phyloP scores from a whole-genome alignment of 2,888 invertebrate species.

The Altica lythri region DNA sequence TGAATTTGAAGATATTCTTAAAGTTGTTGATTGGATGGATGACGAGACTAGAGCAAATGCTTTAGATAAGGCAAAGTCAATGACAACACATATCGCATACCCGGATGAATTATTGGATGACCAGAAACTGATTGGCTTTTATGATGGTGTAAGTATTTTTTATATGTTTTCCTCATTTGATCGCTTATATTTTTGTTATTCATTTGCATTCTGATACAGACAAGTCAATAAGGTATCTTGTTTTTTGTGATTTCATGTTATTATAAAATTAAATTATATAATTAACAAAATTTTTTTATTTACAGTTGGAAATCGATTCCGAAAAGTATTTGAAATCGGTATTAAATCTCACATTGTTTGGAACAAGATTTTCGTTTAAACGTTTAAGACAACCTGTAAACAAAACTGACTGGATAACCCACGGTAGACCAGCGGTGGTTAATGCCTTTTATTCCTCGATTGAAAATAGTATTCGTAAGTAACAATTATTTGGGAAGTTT shows the following conservation, averaged over 20 bases:
- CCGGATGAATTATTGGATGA: conserved; percentile 87
- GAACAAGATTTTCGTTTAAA: conserved; percentile 78
- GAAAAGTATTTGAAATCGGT: conserved; percentile 76
- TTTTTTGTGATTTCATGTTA: background rate
- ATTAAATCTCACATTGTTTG: conserved; percentile 77
- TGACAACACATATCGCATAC: conserved; percentile 91
- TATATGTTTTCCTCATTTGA: too few relatives aligned
- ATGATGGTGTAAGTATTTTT: conserved; percentile 64
- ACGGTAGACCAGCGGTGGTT: conserved; percentile 82
- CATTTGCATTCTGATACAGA: too few relatives aligned
- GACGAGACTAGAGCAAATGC: conserved; percentile 76
- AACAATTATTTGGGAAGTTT: too few relatives aligned
- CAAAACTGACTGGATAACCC: conserved; percentile 85
- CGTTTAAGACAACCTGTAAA: conserved; percentile 78
- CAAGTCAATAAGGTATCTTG: too few relatives aligned
- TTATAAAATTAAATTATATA: background rate
- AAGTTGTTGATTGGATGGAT: conserved; percentile 92
- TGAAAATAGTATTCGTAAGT: conserved; percentile 87
- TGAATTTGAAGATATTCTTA: conserved; percentile 80
- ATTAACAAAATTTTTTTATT: conserved; percentile 20
- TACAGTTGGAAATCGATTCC: conserved; percentile 71
- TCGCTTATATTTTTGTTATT: too few relatives aligned
- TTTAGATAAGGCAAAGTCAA: conserved; percentile 77
- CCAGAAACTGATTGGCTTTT: conserved; percentile 78
- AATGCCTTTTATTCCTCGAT: conserved; percentile 86